Percentiles rank a stretch among this genome's conserved stretches.
These are phyloP conservation scores for Salvelinus sp. DNA, from an alignment of 2,113 vertebrate species.

Conservation along the genomic window DNA sequence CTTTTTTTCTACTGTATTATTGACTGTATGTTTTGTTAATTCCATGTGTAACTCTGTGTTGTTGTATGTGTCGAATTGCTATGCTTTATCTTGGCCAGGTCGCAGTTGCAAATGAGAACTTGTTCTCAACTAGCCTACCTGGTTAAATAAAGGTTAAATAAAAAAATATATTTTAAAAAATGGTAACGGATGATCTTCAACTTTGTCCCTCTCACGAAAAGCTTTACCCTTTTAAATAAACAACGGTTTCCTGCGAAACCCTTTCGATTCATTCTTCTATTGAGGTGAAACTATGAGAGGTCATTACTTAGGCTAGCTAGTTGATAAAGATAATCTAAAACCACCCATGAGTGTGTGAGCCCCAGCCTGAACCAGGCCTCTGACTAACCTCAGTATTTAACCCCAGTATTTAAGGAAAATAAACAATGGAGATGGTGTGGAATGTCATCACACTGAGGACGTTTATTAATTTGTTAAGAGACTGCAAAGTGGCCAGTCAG, in stretches of 20 bases:
- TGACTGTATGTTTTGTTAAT: too few species aligned
- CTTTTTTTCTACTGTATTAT: too few species aligned
- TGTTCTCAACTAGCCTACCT: too few species aligned
- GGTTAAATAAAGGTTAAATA: too few species aligned
- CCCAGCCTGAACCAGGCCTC: background rate
- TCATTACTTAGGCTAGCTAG: background rate
- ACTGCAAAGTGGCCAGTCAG: background rate
- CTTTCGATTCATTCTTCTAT: background rate
- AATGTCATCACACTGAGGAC: slow-evolving; percentile 4
- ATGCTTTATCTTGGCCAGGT: too few species aligned
- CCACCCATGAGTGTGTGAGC: background rate
- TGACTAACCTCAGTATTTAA: background rate
- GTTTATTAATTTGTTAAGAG: background rate
- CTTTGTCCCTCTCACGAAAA: background rate
- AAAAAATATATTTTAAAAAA: too few species aligned
- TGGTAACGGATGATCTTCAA: background rate
- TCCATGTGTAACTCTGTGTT: too few species aligned
- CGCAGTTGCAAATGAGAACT: too few species aligned
- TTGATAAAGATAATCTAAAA: background rate
- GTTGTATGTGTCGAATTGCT: too few species aligned
- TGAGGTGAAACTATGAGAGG: background rate
- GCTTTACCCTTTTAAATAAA: background rate
- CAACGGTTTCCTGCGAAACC: background rate
- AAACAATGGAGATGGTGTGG: slow-evolving; percentile 5
- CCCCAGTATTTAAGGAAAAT: slow-evolving; percentile 1